Conservation (phyloP, 2,888 invertebrate species). For the Deroplatys truncata region DNA sequence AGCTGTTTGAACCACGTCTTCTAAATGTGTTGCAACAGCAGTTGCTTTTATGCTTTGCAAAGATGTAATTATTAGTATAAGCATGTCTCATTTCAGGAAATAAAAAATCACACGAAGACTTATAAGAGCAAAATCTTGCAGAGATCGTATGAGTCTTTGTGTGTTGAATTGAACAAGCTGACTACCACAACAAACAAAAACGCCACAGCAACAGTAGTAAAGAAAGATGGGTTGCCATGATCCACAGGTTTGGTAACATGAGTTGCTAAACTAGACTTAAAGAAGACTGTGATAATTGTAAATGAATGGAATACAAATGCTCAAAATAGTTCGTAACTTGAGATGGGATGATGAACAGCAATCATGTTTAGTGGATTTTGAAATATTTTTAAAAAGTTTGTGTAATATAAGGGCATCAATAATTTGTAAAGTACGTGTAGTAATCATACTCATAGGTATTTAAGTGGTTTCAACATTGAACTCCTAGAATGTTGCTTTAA, state of each 20-base stretch:
- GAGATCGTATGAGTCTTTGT: slow-evolving; percentile 12
- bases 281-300: neutral
- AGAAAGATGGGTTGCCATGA: neutral
- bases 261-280: neutral
- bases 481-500: neutral
- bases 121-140: neutral
- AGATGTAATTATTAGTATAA: neutral
- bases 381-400: neutral
- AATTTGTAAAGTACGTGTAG: neutral
- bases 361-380: neutral
- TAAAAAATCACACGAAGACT: neutral
- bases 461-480: neutral
- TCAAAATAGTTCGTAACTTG: neutral
- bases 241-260: neutral
- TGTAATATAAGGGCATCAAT: neutral
- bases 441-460: neutral
- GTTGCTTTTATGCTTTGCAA: too few relatives aligned
- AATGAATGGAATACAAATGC: neutral
- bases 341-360: neutral
- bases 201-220: neutral
- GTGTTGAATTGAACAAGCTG: slow-evolving; percentile 16
- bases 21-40: too few relatives aligned
- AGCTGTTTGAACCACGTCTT: too few relatives aligned
- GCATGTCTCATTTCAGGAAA: slow-evolving; percentile 13
- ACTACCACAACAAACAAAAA: neutral